Base-by-base conservation (phyloP, 2,113 vertebrate genomes). In the Mellivora capensis region DNA sequence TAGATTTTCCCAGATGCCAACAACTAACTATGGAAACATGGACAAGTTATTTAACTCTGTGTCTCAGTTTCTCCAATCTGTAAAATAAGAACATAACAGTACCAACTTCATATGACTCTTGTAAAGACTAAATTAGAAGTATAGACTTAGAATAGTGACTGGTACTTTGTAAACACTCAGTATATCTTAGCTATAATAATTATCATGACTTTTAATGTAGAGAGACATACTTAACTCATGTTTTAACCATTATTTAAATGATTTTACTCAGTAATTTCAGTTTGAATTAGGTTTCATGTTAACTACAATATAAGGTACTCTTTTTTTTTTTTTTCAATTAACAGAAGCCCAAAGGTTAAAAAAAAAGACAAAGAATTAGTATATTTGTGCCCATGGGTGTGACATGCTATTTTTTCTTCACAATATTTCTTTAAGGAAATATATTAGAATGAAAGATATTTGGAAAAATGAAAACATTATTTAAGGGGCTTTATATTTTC, bases 391-490 rank as follows among this genome's bases (percentile, higher is more conserved):
- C 27, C 64, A 94, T 6, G 61, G 83, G 9, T 29, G 9, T 61
- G 67, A 49, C 29, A 34, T n/a, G 9, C 6, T 74, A 25, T 61
- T 0, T 42, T 94, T 94, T 87, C 54, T 67, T n/a, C 20, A 81
- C 12, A 89, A 34, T 93, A 2, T 54, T 89, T 67, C 49, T 61
- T 64, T 72, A 91, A 74, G 37, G 13, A 91, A 72, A 86, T 6
- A 47, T 29, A 31, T 18, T 77, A 29, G 74, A 47, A 31, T 47
- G 74, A 77, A 77, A 77, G 21, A 44, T 89, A 62, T 39, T 77
- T 67, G 42, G 31, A 82, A 91, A 95, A 93, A 69, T 69, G 52
- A 81, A 94, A 95, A 83, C 72, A 84, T 57, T 87, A 81, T 84
- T 95, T 89, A 85, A 93, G 13, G 10, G 87, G 31, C 2, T 95